phyloP scores from a whole-genome alignment of 1,140 invertebrate species.

The Maconellicoccus hirsutus region DNA sequence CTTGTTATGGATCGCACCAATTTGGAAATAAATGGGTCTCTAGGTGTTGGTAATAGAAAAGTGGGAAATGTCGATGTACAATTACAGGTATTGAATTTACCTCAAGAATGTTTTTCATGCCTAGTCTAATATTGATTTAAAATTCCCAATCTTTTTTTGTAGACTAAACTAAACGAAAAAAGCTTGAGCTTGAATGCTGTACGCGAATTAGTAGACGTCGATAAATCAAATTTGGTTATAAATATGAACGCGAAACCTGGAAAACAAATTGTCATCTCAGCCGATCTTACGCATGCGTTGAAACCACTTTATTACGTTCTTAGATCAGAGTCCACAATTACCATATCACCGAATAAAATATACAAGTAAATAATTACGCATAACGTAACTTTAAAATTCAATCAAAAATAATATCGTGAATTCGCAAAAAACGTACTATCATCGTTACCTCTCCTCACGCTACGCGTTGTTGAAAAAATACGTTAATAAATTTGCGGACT shows the following conservation, averaged over 20 bases:
- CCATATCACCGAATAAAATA: not conserved
- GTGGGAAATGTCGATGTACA: not conserved
- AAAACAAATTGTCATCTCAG: not conserved
- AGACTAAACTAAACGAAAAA: constrained; percentile 11
- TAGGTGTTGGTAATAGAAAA: not conserved
- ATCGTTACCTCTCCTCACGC: too few relatives aligned
- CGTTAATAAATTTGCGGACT: too few relatives aligned
- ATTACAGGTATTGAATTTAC: constrained; percentile 2
- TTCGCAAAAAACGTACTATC: too few relatives aligned
- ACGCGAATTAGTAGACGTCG: constrained; percentile 2
- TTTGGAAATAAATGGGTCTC: not conserved
- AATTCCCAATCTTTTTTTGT: not conserved
- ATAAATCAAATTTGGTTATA: not conserved
- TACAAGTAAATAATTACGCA: not conserved
- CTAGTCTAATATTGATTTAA: too few relatives aligned
- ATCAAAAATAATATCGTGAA: too few relatives aligned
- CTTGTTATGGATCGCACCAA: not conserved
- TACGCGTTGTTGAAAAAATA: too few relatives aligned
- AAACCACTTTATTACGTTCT: not conserved
- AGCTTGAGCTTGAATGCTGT: not conserved
- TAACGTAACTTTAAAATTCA: not conserved
- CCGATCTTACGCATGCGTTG: not conserved
- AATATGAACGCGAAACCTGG: not conserved
- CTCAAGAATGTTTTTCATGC: too few relatives aligned
- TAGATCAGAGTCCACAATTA: not conserved